A percentile compares a stretch with the other conserved stretches of the same genome.
Conservation (phyloP, 2,113 vertebrate species). For the Bubo blakistoni region DNA sequence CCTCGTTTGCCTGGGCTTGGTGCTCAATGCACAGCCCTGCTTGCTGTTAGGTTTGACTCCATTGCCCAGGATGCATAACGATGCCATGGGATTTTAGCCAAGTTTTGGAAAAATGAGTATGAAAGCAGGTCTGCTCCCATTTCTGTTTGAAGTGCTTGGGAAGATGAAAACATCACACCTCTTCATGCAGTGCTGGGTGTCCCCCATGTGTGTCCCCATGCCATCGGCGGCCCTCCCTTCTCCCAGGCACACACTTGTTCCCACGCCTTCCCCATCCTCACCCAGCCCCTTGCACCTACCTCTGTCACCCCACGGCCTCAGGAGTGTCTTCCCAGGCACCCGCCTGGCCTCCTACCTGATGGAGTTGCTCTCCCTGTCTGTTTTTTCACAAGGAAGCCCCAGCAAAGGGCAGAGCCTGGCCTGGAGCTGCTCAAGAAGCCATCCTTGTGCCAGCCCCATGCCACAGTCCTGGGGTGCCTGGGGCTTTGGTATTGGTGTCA, state of each 20-base stretch:
- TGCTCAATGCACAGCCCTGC: neutral
- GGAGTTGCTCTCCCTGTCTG: neutral
- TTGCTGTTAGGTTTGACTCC: neutral
- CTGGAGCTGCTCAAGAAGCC: neutral
- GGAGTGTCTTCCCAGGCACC: neutral
- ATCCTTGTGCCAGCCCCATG: neutral
- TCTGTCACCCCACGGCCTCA: fast-evolving
- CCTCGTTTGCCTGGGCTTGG: neutral
- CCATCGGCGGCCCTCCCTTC: neutral
- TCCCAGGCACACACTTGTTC: neutral
- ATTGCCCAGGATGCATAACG: neutral
- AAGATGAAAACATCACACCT: neutral
- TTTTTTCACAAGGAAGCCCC: neutral
- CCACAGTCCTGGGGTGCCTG: neutral
- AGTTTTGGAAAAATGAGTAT: neutral
- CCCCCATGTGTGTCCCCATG: neutral
- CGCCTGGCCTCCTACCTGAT: neutral
- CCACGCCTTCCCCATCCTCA: neutral
- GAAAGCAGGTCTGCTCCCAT: neutral
- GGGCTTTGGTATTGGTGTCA: neutral
- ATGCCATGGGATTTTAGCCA: neutral
- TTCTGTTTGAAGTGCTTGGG: neutral
- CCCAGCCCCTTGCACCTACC: neutral
- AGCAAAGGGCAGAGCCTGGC: neutral
- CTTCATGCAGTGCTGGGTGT: neutral